phyloP scores from a whole-genome alignment of 2,888 invertebrate species.

The Melanotus villosus region DNA sequence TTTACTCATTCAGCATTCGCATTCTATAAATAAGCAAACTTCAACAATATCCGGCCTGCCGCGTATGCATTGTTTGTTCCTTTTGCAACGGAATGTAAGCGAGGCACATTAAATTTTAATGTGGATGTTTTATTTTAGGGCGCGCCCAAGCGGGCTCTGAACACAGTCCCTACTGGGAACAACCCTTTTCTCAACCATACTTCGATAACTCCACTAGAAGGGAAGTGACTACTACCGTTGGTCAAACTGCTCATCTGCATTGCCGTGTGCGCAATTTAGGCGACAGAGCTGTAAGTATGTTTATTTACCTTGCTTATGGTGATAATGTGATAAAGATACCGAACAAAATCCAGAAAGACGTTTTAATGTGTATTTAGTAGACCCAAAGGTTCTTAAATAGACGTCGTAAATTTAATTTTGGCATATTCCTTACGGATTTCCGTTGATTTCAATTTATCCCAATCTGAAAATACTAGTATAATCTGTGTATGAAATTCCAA shows the following conservation, averaged over 20 bases:
- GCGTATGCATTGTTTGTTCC: conserved; percentile 1
- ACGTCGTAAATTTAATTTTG: too few species aligned
- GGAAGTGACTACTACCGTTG: conserved; percentile 89
- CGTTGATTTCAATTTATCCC: too few species aligned
- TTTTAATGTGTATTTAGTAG: too few species aligned
- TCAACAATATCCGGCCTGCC: background rate
- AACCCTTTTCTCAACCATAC: conserved; percentile 88
- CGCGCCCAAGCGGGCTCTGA: conserved; percentile 61
- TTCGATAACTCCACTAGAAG: conserved; percentile 90
- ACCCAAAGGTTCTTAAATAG: too few species aligned
- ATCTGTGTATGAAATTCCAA: too few species aligned
- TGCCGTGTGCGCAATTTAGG: conserved; percentile 90
- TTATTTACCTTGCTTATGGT: too few species aligned
- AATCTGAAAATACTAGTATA: too few species aligned
- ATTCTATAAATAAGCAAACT: conserved; percentile 2
- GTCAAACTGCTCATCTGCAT: conserved; percentile 88
- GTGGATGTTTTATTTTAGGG: conserved; percentile 58
- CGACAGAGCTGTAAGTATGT: conserved; percentile 85
- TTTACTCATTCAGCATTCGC: background rate
- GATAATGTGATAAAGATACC: too few species aligned
- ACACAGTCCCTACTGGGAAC: conserved; percentile 68
- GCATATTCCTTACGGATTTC: too few species aligned
- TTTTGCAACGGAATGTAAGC: background rate
- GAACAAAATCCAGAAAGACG: too few species aligned
- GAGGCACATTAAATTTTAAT: conserved; percentile 2